Percentiles rank a stretch among this genome's conserved stretches.
Conservation (phyloP, 2,888 invertebrate species). For the Zelleria hepariella region DNA sequence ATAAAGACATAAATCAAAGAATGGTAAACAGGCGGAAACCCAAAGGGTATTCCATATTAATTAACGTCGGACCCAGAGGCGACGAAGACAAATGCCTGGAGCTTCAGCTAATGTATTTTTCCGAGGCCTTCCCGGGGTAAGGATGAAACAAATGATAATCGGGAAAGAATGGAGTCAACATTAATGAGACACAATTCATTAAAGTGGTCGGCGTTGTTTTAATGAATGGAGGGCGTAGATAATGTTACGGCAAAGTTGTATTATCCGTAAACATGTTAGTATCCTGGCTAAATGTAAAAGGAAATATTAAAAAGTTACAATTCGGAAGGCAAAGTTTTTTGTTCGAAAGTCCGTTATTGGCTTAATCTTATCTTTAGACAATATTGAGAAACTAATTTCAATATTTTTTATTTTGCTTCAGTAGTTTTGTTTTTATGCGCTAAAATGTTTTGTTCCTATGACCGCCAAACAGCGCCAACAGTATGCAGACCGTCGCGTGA, state of each 20-base stretch:
- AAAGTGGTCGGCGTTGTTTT: constrained; percentile 21
- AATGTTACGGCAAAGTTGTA: not conserved
- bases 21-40: constrained; percentile 46
- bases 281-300: too few relatives aligned
- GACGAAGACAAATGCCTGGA: constrained; percentile 67
- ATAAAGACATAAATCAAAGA: constrained; percentile 54
- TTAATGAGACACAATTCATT: constrained; percentile 62
- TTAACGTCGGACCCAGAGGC: constrained; percentile 58
- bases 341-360: too few relatives aligned
- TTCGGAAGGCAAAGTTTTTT: too few relatives aligned
- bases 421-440: too few relatives aligned
- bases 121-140: constrained; percentile 37
- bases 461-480: too few relatives aligned
- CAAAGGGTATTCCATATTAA: constrained; percentile 69
- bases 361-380: too few relatives aligned
- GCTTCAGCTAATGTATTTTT: constrained; percentile 63
- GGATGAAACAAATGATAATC: constrained; percentile 70
- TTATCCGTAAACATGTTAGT: too few relatives aligned
- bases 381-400: too few relatives aligned
- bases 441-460: too few relatives aligned
- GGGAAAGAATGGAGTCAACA: constrained; percentile 68
- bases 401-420: too few relatives aligned
- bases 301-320: too few relatives aligned
- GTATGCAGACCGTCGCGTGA: too few relatives aligned
- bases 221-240: not conserved